phyloP scores from a whole-genome alignment of 2,888 invertebrate genomes.

The Apoderus coryli region DNA sequence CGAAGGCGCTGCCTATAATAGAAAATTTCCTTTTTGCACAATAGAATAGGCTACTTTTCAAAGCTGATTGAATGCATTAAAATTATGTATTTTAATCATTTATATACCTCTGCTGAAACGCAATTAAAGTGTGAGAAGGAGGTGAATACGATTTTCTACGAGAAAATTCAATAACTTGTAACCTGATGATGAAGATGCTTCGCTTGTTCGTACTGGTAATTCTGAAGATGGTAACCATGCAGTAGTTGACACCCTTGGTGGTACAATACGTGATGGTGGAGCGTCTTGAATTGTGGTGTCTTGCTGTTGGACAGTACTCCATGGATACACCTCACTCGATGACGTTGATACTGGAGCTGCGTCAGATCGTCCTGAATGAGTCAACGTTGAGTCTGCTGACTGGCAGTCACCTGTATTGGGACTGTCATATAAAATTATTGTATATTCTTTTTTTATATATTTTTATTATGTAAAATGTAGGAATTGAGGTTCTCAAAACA shows the following conservation, averaged over 20 bases:
- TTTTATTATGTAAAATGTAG: too few relatives aligned
- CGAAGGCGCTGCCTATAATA: too few relatives aligned
- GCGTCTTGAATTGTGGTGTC: neutral
- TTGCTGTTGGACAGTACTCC: conserved; percentile 25
- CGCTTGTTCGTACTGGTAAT: neutral
- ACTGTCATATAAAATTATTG: conserved; percentile 25
- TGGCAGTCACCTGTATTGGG: conserved; percentile 38
- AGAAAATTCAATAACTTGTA: too few relatives aligned
- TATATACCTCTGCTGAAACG: too few relatives aligned
- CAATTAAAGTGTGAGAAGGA: too few relatives aligned
- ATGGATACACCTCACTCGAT: conserved; percentile 29
- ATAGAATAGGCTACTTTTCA: too few relatives aligned
- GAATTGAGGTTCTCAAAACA: too few relatives aligned
- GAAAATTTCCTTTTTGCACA: too few relatives aligned
- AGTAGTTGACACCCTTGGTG: conserved; percentile 19
- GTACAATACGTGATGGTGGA: conserved; percentile 18
- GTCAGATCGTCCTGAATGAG: conserved; percentile 21
- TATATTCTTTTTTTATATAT: conserved; percentile 2
- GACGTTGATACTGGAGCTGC: conserved; percentile 22
- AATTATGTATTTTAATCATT: too few relatives aligned
- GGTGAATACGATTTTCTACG: too few relatives aligned
- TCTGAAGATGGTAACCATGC: conserved; percentile 19
- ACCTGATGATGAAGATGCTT: too few relatives aligned
- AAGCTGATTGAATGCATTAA: too few relatives aligned
- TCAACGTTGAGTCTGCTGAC: conserved; percentile 18